Conservation (phyloP, 1,140 invertebrate species). For the Yoshiicerus persimilis region DNA sequence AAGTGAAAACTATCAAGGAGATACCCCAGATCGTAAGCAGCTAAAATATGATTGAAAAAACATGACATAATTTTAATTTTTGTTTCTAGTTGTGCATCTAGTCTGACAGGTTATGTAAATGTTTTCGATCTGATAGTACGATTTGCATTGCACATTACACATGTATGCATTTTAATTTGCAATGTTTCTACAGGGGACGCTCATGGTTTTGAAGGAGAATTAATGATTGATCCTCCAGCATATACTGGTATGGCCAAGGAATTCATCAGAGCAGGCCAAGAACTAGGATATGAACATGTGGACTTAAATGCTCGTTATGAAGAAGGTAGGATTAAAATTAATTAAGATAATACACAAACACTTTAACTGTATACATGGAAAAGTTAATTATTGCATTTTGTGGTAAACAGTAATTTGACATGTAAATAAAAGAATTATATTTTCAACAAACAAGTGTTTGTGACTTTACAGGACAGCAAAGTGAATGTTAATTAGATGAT, state of each 20-base stretch:
- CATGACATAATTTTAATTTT: too few species aligned
- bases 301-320: constrained; percentile 73
- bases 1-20: constrained; percentile 61
- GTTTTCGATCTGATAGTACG: too few species aligned
- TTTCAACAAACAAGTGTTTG: not conserved
- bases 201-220: constrained; percentile 21
- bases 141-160: not conserved
- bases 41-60: not conserved
- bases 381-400: not conserved
- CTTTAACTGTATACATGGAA: too few species aligned
- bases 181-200: constrained; percentile 3
- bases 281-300: constrained; percentile 81
- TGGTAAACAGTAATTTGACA: not conserved
- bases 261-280: constrained; percentile 73
- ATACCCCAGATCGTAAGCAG: constrained; percentile 20
- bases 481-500: not conserved
- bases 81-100: too few species aligned
- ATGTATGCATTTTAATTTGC: not conserved
- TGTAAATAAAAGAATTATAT: not conserved
- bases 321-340: constrained; percentile 27
- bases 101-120: too few species aligned
- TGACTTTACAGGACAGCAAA: not conserved
- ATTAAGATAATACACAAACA: too few species aligned
- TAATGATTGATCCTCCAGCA: constrained; percentile 20
- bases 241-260: constrained; percentile 12